Evolutionary conservation across 2,888 invertebrate genomes (phyloP).

Genomic region (Drosophila nigritarsus): DNA sequence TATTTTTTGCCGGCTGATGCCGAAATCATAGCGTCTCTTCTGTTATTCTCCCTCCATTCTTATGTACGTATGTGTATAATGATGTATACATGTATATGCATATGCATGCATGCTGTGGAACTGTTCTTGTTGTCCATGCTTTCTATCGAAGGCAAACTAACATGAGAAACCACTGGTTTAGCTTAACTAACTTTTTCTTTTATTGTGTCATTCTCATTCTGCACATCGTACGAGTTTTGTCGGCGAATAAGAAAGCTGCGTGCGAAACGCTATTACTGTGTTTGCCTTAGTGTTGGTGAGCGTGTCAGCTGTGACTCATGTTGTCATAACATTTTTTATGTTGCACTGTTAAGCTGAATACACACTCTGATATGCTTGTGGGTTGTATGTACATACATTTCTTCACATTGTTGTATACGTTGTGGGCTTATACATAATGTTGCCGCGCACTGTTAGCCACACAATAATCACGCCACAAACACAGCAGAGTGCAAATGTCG

Average conservation of each 20-base stretch:
- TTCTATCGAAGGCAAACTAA: constrained; percentile 24
- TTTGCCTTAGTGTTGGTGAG: constrained; percentile 27
- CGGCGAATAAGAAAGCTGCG: constrained; percentile 74
- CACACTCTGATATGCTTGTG: constrained; percentile 1
- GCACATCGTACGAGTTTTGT: constrained; percentile 78
- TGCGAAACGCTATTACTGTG: constrained; percentile 20
- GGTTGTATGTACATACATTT: constrained; percentile 9
- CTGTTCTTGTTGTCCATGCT: constrained; percentile 15
- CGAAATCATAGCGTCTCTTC: constrained; percentile 28
- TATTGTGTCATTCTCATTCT: constrained; percentile 56
- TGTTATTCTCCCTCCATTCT: constrained; percentile 17
- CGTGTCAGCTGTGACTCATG: constrained; percentile 38
- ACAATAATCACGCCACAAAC: constrained; percentile 52
- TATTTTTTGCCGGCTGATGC: constrained; percentile 47
- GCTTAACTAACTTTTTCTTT: constrained; percentile 55
- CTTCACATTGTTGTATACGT: constrained; percentile 4
- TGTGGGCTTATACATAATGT: constrained; percentile 25
- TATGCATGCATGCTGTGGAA: constrained; percentile 7
- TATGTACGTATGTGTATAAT: not conserved
- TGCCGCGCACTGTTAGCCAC: constrained; percentile 29
- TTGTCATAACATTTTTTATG: constrained; percentile 47
- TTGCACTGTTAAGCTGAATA: constrained; percentile 48
- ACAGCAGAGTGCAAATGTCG: constrained; percentile 47
- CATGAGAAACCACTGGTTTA: constrained; percentile 38
- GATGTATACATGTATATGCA: constrained; percentile 9